Base-by-base conservation (phyloP, 1,140 invertebrate genomes). In the Stegodyphus mimosarum region DNA sequence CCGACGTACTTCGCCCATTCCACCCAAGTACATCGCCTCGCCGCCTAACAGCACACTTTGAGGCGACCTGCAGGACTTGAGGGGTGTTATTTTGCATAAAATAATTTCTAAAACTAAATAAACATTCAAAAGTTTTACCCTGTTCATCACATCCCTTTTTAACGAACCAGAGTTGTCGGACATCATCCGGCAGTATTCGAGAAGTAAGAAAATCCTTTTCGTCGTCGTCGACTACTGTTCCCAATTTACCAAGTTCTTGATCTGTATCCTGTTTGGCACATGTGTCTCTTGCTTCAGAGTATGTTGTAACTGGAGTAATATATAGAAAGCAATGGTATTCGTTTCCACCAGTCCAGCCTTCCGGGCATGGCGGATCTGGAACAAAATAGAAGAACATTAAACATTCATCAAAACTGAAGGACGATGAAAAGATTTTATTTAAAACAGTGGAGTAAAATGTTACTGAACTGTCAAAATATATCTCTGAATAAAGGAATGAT, bases 241-340 rank as follows among this genome's bases (percentile, higher is more conserved):
- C 64, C 6, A 76, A 10, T n/a, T 67, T 50, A 6, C 81, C 81
- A 6, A 84, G 73, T 7, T 55, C 55, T 15, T 76, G 48, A 5
- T 69, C 55, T 5, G 60, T 33, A 15, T 73, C 51, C n/a, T 18
- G 9, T 17, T 48, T 50, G 6, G 2, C 17, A 11, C 80, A 83
- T 5, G 10, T 15, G 5, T 10, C 10, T 33, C 50, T 83, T n/a
- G 80, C 80, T 15, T 83, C 80, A n/a, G 50, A 33, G 7, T 74
- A 74, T 0, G 53, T 51, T 2, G 80, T 33, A 11, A 83, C 70
- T 5, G 13, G 15, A 33, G 48, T 48, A n/a, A 84, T 6, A 15
- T 70, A 76, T 52, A 75, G 64, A 9, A 84, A 84, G 10, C 81
- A 84, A n/a, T 84, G 81, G 52, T 76, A 84, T 15, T 84, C 81